Evolutionary conservation across 1,140 invertebrate genomes (phyloP).

Genomic region (Drosophila equinoxialis): DNA sequence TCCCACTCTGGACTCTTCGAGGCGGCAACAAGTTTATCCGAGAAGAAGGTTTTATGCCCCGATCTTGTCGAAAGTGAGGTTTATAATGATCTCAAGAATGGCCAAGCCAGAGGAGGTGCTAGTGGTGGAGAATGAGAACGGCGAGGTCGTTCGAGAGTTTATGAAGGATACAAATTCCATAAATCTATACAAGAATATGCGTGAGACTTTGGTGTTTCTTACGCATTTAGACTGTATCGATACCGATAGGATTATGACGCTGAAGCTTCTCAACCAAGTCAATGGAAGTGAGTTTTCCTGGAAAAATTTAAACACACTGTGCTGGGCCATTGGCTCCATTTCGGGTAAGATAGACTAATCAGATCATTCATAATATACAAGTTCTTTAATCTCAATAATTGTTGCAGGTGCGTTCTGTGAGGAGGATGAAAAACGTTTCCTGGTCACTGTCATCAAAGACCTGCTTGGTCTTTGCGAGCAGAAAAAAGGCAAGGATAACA

Average conservation of each 20-base stretch:
- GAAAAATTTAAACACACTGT: slow-evolving; percentile 99
- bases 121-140: slow-evolving; percentile 99
- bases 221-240: slow-evolving; percentile 99
- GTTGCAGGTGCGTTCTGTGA: slow-evolving; percentile 86
- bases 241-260: slow-evolving; percentile 99
- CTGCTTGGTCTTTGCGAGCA: slow-evolving; percentile 99
- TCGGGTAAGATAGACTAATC: slow-evolving; percentile 87
- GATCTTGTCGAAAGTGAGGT: slow-evolving; percentile 95
- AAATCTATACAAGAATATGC: slow-evolving; percentile 99
- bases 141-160: slow-evolving; percentile 99
- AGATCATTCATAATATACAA: background rate
- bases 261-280: slow-evolving; percentile 99
- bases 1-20: slow-evolving; percentile 79
- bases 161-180: slow-evolving; percentile 99
- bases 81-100: slow-evolving; percentile 99
- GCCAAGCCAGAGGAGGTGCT: slow-evolving; percentile 99
- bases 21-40: slow-evolving; percentile 79
- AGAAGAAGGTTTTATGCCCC: slow-evolving; percentile 90
- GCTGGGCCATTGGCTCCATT: slow-evolving; percentile 99
- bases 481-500: slow-evolving; percentile 99
- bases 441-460: slow-evolving; percentile 99
- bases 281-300: slow-evolving; percentile 99
- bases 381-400: background rate
- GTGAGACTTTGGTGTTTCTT: slow-evolving; percentile 98
- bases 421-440: slow-evolving; percentile 99